A percentile compares a stretch with the other conserved stretches of the same genome.
phyloP scores from a whole-genome alignment of 2,113 vertebrate species.

The Ahaetulla prasina region DNA sequence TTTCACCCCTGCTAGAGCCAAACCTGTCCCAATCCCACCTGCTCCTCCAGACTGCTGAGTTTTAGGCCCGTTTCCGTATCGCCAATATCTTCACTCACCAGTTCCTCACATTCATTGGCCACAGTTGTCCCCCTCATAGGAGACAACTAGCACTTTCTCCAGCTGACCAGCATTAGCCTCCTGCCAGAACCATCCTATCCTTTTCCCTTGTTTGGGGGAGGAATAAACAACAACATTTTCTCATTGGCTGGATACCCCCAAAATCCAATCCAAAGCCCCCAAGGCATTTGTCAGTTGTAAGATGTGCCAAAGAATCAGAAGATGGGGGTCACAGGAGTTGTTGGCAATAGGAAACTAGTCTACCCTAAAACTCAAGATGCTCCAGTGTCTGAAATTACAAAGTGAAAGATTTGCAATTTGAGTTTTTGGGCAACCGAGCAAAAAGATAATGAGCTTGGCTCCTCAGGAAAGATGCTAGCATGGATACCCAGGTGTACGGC shows the following conservation, averaged over 20 bases:
- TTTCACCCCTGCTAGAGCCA: too few relatives aligned
- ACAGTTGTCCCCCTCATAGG: background rate
- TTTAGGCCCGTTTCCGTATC: background rate
- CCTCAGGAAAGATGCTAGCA: background rate
- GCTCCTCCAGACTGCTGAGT: background rate
- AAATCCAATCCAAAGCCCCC: background rate
- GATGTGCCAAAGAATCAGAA: background rate
- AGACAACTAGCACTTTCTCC: background rate
- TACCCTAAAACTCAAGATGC: background rate
- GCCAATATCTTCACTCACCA: background rate
- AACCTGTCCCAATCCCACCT: background rate
- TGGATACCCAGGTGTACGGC: background rate
- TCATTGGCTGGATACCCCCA: background rate
- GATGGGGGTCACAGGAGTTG: background rate
- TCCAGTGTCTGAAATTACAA: background rate
- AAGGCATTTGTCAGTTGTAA: background rate
- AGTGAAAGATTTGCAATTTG: background rate
- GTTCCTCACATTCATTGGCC: background rate
- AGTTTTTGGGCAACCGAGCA: background rate
- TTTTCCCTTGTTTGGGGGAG: background rate
- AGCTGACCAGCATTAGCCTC: background rate
- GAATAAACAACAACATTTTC: background rate
- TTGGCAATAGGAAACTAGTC: background rate
- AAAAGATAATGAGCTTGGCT: background rate
- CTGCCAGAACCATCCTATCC: background rate